Conservation (phyloP, 2,888 invertebrate species). For the Noctuana brunneofusca region DNA sequence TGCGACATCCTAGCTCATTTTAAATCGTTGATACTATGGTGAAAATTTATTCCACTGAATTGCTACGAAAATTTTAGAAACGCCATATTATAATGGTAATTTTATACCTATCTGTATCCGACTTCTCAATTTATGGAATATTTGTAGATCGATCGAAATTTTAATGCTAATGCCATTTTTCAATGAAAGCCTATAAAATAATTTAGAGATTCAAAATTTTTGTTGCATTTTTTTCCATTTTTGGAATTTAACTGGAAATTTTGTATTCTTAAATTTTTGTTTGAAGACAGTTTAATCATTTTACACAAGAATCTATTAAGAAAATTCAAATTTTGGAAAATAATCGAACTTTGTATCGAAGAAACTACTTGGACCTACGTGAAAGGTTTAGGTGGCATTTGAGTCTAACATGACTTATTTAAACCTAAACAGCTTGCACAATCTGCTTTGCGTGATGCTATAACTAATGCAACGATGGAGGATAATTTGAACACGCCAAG, state of each 20-base stretch:
- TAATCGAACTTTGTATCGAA: not conserved
- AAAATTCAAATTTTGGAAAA: not conserved
- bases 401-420: constrained; percentile 29
- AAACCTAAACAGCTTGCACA: constrained; percentile 33
- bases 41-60: constrained; percentile 54
- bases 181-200: not conserved
- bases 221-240: not conserved
- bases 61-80: constrained; percentile 10
- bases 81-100: not conserved
- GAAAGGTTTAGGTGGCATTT: constrained; percentile 25
- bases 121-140: too few relatives aligned
- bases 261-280: not conserved
- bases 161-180: not conserved
- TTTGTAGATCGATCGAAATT: not conserved
- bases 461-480: constrained; percentile 31
- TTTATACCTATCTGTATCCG: not conserved
- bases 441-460: constrained; percentile 34
- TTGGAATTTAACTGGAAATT: not conserved
- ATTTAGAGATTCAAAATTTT: not conserved
- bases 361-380: constrained; percentile 2
- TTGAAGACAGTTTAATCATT: too few relatives aligned
- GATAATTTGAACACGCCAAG: constrained; percentile 35
- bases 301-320: too few relatives aligned
- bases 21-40: constrained; percentile 51
- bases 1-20: constrained; percentile 56